These are phyloP conservation scores for Enteromius mattozi DNA, from an alignment of 2,797 vertebrate genomes.

Conservation along the genomic window DNA sequence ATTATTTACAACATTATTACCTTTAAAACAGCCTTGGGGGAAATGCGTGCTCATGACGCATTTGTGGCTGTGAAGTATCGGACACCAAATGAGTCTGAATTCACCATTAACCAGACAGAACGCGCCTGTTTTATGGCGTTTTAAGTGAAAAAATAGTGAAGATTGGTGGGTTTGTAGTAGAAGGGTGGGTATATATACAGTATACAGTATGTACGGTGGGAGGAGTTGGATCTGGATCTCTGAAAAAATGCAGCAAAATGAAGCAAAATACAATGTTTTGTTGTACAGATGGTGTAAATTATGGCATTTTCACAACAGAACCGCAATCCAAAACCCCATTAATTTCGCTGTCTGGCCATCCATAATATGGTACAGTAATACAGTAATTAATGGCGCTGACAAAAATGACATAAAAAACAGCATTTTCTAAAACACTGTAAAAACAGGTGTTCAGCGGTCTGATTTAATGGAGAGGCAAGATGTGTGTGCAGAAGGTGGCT, in stretches of 20 bases:
- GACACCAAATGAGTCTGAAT: too few species aligned
- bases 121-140: not conserved
- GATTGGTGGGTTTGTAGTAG: too few species aligned
- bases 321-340: too few species aligned
- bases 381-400: too few species aligned
- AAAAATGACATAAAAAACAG: too few species aligned
- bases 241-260: too few species aligned
- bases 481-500: not conserved
- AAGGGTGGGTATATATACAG: too few species aligned
- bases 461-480: not conserved
- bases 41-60: too few species aligned
- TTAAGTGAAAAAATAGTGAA: not conserved
- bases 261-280: not conserved
- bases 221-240: too few species aligned
- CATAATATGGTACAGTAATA: not conserved
- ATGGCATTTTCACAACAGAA: not conserved
- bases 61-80: not conserved
- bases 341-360: not conserved
- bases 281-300: not conserved
- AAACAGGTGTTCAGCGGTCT: too few species aligned
- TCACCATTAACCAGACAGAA: not conserved
- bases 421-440: too few species aligned
- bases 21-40: not conserved
- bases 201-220: too few species aligned
- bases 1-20: not conserved